A percentile compares a stretch with the other conserved stretches of the same genome.
Evolutionary conservation across 2,888 invertebrate species (phyloP).

Genomic region (Dryomyza anilis): DNA sequence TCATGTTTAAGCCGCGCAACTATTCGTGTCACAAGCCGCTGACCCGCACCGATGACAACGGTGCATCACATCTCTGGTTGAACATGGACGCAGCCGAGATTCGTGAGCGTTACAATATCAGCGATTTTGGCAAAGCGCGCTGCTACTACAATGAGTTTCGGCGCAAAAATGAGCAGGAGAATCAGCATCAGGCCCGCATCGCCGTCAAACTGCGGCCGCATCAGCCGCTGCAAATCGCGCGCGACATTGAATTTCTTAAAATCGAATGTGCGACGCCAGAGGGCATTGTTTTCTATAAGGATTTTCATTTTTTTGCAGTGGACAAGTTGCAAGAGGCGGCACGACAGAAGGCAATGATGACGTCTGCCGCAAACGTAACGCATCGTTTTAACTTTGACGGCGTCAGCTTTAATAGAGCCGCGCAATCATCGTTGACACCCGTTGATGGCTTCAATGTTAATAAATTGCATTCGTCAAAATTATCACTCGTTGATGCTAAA

Average conservation of each 20-base stretch:
- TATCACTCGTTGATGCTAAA: too few relatives aligned
- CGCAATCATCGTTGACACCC: too few relatives aligned
- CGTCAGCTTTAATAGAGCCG: slow-evolving; percentile 29
- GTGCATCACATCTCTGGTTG: slow-evolving; percentile 43
- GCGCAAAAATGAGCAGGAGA: slow-evolving; percentile 46
- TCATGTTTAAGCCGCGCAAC: slow-evolving; percentile 47
- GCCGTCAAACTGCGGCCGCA: slow-evolving; percentile 41
- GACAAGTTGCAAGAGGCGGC: slow-evolving; percentile 51
- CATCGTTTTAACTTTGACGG: slow-evolving; percentile 11
- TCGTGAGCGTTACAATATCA: slow-evolving; percentile 45
- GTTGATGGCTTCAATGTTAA: too few relatives aligned
- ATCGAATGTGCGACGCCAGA: slow-evolving; percentile 66
- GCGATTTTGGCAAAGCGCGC: slow-evolving; percentile 42
- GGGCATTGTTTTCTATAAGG: slow-evolving; percentile 66
- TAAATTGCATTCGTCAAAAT: background rate
- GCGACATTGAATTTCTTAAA: slow-evolving; percentile 68
- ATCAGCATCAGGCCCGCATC: slow-evolving; percentile 38
- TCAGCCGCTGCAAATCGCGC: slow-evolving; percentile 43
- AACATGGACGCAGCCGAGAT: slow-evolving; percentile 49
- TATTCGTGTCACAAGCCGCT: slow-evolving; percentile 50
- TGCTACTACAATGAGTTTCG: slow-evolving; percentile 53
- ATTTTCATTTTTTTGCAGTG: slow-evolving; percentile 65
- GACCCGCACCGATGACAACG: slow-evolving; percentile 43
- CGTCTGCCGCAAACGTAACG: background rate
- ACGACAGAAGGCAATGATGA: background rate